Percentiles rank a stretch among this genome's conserved stretches.
phyloP scores from a whole-genome alignment of 2,888 invertebrate species.

The Cyaniris semiargus region DNA sequence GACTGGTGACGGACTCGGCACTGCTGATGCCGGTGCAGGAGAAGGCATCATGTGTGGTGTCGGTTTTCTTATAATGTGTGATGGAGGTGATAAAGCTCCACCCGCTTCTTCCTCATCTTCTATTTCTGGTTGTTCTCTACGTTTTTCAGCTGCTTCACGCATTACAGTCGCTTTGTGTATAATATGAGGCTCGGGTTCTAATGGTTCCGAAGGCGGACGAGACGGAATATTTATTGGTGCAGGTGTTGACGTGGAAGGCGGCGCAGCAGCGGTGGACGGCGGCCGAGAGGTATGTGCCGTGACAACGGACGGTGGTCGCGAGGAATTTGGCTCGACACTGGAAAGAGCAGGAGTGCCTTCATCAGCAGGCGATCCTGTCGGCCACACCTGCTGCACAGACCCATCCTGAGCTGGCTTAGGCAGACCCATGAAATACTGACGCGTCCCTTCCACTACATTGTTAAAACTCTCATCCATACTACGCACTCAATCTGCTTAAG shows the following conservation, averaged over 20 bases:
- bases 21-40: constrained; percentile 65
- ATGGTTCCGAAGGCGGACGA: constrained; percentile 71
- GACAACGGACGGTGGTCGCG: constrained; percentile 76
- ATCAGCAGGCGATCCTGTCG: constrained; percentile 58
- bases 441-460: constrained; percentile 91
- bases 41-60: constrained; percentile 60
- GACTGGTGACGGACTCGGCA: constrained; percentile 50
- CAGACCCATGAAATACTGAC: constrained; percentile 91
- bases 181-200: constrained; percentile 78
- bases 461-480: constrained; percentile 88
- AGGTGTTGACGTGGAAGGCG: constrained; percentile 56
- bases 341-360: constrained; percentile 70
- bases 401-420: constrained; percentile 79
- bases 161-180: constrained; percentile 78
- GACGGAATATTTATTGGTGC: constrained; percentile 65
- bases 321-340: constrained; percentile 68
- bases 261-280: constrained; percentile 75
- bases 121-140: constrained; percentile 68
- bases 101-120: constrained; percentile 70
- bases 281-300: constrained; percentile 69
- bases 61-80: constrained; percentile 75
- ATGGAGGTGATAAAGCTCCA: constrained; percentile 70
- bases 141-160: constrained; percentile 75
- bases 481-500: constrained; percentile 59
- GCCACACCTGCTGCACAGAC: constrained; percentile 65